Evolutionary conservation across 2,797 vertebrate species (phyloP).

Genomic region (Holocentrus rufus): DNA sequence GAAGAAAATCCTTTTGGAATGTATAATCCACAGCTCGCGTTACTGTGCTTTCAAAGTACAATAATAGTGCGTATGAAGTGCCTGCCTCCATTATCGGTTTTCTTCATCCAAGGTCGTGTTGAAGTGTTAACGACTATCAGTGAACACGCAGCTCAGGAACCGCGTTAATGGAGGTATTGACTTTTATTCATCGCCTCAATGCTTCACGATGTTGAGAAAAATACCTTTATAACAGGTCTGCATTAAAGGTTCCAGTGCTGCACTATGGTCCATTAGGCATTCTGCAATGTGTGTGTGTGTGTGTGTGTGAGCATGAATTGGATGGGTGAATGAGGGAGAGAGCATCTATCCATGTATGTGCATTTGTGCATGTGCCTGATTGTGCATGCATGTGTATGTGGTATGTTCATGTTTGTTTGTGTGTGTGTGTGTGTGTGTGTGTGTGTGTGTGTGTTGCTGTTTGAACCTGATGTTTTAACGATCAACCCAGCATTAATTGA

Average conservation of each 20-base stretch:
- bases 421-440: slow-evolving; percentile 4
- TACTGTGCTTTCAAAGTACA: slow-evolving; percentile 1
- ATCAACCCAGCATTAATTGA: slow-evolving; percentile 63
- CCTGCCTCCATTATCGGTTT: slow-evolving; percentile 14
- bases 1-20: no score
- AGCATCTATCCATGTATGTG: not conserved
- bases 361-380: not conserved
- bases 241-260: no score
- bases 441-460: slow-evolving; percentile 11
- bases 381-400: slow-evolving; percentile 8
- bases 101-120: slow-evolving; percentile 25
- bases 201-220: no score
- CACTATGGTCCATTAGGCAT: no score
- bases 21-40: no score
- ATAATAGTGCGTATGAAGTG: slow-evolving; percentile 10
- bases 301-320: not conserved
- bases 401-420: not conserved
- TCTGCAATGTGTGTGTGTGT: not conserved
- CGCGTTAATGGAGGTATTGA: slow-evolving; percentile 2
- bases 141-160: not conserved
- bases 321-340: not conserved
- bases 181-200: slow-evolving; percentile 6
- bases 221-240: no score
- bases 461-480: slow-evolving; percentile 62
- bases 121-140: slow-evolving; percentile 21